phyloP scores from a whole-genome alignment of 2,888 invertebrate genomes.

The Eueremaeus valkanovi region DNA sequence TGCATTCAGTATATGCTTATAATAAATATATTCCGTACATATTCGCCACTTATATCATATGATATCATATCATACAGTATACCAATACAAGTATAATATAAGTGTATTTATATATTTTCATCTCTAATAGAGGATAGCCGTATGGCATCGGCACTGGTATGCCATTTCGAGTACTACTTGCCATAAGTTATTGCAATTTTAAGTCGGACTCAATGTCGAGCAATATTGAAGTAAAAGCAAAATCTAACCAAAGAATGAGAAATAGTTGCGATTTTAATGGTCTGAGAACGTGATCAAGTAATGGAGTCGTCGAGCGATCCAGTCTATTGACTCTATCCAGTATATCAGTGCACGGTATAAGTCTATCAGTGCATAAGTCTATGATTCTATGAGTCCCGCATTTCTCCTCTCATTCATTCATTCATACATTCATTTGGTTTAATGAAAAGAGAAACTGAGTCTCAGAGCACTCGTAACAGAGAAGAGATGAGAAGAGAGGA shows the following conservation, averaged over 20 bases:
- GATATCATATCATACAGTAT: no score
- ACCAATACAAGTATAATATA: background rate
- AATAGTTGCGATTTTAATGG: conserved; percentile 16
- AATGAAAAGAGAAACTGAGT: background rate
- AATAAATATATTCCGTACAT: background rate
- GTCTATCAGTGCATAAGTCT: no score
- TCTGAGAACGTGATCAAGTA: conserved; percentile 13
- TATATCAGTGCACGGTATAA: no score
- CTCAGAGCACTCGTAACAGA: background rate
- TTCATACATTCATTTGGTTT: background rate
- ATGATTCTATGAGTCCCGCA: background rate
- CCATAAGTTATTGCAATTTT: conserved; percentile 26
- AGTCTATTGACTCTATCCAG: no score
- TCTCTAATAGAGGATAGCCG: background rate
- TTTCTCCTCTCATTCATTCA: background rate
- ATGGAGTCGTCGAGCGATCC: background rate
- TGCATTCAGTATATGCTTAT: no score
- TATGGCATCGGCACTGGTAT: background rate
- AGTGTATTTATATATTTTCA: conserved; percentile 6
- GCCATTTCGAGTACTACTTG: background rate
- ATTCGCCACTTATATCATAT: background rate
- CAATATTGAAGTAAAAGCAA: background rate
- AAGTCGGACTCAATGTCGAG: background rate
- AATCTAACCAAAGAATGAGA: background rate
- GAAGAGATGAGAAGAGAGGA: background rate